Evolutionary conservation across 2,113 vertebrate species (phyloP).

Genomic region (Nanger granti): DNA sequence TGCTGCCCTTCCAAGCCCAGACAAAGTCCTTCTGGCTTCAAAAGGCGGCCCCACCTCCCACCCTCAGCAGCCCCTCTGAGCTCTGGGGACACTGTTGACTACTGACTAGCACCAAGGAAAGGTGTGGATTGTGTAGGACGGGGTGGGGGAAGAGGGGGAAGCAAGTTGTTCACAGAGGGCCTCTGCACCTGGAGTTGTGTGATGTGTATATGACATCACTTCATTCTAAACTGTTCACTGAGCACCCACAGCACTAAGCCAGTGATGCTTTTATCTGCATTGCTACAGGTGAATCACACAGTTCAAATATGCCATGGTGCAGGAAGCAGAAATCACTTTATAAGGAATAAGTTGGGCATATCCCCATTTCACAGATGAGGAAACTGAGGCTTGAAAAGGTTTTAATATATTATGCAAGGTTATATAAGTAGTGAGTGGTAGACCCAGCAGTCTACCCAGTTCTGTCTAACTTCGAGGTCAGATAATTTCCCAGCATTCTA

Average conservation of each 20-base stretch:
- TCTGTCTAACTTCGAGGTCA: not conserved
- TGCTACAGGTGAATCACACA: not conserved
- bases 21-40: not conserved
- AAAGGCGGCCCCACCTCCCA: not conserved
- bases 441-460: not conserved
- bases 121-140: not conserved
- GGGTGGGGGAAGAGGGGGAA: not conserved
- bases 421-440: not conserved
- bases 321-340: not conserved
- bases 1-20: not conserved
- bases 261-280: not conserved
- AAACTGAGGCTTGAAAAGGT: not conserved
- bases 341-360: not conserved
- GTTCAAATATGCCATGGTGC: not conserved
- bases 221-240: not conserved
- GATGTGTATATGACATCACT: not conserved
- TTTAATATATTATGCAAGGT: not conserved
- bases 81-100: not conserved
- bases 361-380: not conserved
- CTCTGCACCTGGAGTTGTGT: not conserved
- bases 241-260: not conserved
- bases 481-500: not conserved
- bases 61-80: not conserved
- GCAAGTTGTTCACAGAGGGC: not conserved
- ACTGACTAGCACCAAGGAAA: not conserved